Percentiles rank a stretch among this genome's conserved stretches.
phyloP scores from a whole-genome alignment of 2,888 invertebrate genomes.

The Oscheius onirici region DNA sequence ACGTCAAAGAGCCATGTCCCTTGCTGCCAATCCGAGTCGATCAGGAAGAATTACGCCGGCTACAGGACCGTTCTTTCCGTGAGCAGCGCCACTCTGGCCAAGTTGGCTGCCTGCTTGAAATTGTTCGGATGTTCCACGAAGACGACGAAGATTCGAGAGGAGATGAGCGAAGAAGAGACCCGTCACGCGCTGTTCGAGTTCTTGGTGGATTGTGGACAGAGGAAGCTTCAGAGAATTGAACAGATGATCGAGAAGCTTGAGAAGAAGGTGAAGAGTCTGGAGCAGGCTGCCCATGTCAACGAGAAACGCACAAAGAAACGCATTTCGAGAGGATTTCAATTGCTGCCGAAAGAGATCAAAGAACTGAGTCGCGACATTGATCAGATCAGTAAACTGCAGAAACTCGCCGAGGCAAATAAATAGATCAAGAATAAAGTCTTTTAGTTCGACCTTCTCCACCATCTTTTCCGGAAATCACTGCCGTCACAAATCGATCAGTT shows the following conservation, averaged over 20 bases:
- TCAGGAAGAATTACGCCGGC: neutral
- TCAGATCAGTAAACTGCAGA: neutral
- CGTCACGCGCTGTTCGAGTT: neutral
- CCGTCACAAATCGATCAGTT: conserved; percentile 59
- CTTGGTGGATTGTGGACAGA: neutral
- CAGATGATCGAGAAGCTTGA: neutral
- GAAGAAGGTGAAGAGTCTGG: neutral
- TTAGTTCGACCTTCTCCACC: conserved; percentile 66
- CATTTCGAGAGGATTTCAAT: neutral
- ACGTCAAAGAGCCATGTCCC: neutral
- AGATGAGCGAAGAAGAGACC: neutral
- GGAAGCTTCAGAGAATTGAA: too few relatives aligned
- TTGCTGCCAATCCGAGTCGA: neutral
- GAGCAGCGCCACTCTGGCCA: neutral
- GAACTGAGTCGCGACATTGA: neutral
- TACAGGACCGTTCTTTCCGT: neutral
- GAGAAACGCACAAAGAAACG: neutral
- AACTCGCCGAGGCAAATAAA: neutral
- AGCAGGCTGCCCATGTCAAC: neutral
- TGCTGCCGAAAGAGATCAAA: neutral
- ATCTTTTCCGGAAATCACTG: conserved; percentile 62
- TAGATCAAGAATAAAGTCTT: conserved; percentile 32
- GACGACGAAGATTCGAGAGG: neutral
- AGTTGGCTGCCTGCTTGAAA: neutral
- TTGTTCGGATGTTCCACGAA: neutral